A percentile compares a stretch with the other conserved stretches of the same genome.
Evolutionary conservation across 2,113 vertebrate species (phyloP).

Genomic region (Variabilichromis moorii): DNA sequence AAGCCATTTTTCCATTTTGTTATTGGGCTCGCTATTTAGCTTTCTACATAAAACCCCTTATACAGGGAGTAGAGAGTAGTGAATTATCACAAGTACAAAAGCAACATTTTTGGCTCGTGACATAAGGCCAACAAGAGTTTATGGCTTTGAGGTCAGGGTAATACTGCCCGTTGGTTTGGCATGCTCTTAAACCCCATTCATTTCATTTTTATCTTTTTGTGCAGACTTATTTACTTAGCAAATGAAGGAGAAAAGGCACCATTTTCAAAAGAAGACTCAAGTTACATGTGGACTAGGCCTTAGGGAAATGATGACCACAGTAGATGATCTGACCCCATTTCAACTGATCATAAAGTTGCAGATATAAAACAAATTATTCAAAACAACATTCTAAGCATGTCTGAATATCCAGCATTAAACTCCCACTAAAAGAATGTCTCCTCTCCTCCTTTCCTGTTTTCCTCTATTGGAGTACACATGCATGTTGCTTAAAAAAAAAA

Average conservation of each 20-base stretch:
- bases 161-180: not conserved
- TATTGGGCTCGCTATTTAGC: not conserved
- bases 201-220: not conserved
- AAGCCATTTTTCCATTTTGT: not conserved
- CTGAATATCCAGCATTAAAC: not conserved
- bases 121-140: not conserved
- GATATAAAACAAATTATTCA: not conserved
- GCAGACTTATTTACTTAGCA: not conserved
- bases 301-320: not conserved
- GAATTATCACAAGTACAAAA: not conserved
- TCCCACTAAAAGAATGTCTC: conserved; percentile 1
- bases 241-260: not conserved
- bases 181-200: not conserved
- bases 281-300: not conserved
- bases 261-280: not conserved
- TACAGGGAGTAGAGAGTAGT: not conserved
- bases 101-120: not conserved
- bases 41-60: not conserved
- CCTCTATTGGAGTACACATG: not conserved
- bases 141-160: not conserved
- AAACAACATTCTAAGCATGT: not conserved
- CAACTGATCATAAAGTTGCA: not conserved
- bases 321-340: not conserved
- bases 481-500: not conserved
- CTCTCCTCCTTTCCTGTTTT: not conserved